Conservation (phyloP, 2,888 invertebrate genomes). For the Caenorhabditis drosophilae region DNA sequence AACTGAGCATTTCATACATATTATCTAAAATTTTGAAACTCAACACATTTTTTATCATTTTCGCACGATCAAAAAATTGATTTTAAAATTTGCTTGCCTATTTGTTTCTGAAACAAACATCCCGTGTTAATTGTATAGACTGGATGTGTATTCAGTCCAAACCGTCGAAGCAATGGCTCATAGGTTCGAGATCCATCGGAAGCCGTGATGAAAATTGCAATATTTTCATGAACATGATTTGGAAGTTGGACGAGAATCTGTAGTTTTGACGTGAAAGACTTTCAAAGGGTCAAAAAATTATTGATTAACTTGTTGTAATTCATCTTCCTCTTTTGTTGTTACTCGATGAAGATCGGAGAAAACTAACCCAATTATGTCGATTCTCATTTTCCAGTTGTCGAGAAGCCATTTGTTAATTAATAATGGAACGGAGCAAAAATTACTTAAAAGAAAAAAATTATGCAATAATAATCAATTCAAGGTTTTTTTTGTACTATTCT, state of each 20-base stretch:
- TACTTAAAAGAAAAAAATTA: conserved; percentile 19
- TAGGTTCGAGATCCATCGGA: conserved; percentile 38
- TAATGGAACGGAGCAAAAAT: conserved; percentile 29
- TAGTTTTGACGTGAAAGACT: neutral
- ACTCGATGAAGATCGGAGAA: conserved; percentile 48
- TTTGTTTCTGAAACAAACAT: conserved; percentile 38
- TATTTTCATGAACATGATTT: conserved; percentile 31
- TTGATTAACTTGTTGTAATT: conserved; percentile 44
- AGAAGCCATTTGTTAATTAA: conserved; percentile 44
- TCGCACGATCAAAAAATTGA: neutral
- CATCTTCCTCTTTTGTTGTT: conserved; percentile 47
- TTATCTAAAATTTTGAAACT: too few species aligned
- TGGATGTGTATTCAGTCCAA: conserved; percentile 31
- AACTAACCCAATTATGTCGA: conserved; percentile 52
- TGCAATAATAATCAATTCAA: neutral
- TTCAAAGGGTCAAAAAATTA: neutral
- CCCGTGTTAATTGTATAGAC: conserved; percentile 42
- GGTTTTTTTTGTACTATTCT: conserved; percentile 9
- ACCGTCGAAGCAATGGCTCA: conserved; percentile 22
- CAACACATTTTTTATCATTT: neutral
- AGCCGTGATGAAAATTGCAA: conserved; percentile 40
- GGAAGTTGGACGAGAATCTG: conserved; percentile 30
- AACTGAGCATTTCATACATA: too few species aligned
- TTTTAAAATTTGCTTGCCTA: too few species aligned
- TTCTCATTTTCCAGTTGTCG: conserved; percentile 42